These are phyloP conservation scores for Nasonia oneida DNA, from an alignment of 2,888 invertebrate genomes.

Conservation along the genomic window DNA sequence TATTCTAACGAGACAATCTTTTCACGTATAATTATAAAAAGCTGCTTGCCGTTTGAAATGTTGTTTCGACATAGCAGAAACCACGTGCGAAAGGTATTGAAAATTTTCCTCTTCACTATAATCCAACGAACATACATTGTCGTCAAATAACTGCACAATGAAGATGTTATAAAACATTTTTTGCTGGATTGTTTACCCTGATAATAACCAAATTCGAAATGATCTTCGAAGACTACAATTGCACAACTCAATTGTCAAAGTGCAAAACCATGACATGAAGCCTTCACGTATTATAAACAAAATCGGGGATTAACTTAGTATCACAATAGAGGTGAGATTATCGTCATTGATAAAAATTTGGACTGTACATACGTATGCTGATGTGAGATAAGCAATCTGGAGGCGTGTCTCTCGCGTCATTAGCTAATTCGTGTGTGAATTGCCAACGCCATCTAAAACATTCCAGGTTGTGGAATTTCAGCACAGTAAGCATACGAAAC, in stretches of 20 bases:
- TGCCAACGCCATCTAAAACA: not conserved
- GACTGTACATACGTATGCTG: not conserved
- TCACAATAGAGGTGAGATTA: not conserved
- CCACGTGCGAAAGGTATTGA: not conserved
- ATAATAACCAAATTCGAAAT: too few species aligned
- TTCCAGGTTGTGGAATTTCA: not conserved
- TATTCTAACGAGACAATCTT: not conserved
- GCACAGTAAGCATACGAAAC: not conserved
- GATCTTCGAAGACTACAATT: too few species aligned
- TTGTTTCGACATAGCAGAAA: not conserved
- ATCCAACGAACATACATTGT: not conserved
- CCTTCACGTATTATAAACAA: not conserved
- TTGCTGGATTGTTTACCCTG: not conserved
- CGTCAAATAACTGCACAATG: not conserved
- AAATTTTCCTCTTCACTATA: not conserved
- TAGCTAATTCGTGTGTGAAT: not conserved
- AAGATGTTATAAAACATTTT: not conserved
- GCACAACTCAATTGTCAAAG: too few species aligned
- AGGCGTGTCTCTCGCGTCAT: constrained; percentile 5
- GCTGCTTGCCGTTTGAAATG: not conserved
- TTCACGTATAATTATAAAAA: not conserved
- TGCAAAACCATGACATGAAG: too few species aligned
- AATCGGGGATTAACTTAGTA: not conserved
- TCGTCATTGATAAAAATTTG: not conserved
- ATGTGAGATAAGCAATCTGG: constrained; percentile 6